These are phyloP conservation scores for Tricholauxania praeusta DNA, from an alignment of 2,888 invertebrate species.

Conservation along the genomic window DNA sequence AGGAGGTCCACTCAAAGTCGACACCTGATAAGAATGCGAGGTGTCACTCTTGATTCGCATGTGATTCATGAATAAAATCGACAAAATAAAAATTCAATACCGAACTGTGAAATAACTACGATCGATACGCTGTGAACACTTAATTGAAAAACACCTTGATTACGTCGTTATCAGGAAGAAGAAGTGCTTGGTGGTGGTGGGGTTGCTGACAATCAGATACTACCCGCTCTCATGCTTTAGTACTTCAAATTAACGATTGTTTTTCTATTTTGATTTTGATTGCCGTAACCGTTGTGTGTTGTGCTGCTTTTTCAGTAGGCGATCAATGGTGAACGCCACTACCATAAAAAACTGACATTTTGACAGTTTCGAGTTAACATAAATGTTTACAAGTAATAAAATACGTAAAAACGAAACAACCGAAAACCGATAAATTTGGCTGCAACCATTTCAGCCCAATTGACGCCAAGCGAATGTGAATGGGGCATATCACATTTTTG, in stretches of 20 bases:
- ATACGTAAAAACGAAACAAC: conserved; percentile 15
- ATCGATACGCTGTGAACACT: not conserved
- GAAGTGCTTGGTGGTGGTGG: not conserved
- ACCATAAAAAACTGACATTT: conserved; percentile 19
- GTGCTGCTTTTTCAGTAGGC: conserved; percentile 19
- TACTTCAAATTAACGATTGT: conserved; percentile 24
- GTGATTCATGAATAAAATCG: conserved; percentile 12
- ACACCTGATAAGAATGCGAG: conserved; percentile 15
- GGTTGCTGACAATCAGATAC: not conserved
- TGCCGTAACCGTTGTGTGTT: not conserved
- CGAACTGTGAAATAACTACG: not conserved
- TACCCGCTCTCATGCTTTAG: conserved; percentile 19
- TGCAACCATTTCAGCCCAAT: conserved; percentile 8
- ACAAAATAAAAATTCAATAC: not conserved
- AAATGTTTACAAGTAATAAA: conserved; percentile 25
- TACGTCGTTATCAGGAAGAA: no score
- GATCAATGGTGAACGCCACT: conserved; percentile 12
- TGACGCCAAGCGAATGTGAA: not conserved
- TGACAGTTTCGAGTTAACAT: conserved; percentile 33
- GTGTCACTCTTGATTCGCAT: not conserved
- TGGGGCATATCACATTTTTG: not conserved
- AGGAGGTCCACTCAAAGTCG: conserved; percentile 7
- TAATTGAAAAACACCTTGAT: not conserved
- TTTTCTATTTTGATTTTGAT: conserved; percentile 20
- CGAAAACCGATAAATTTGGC: conserved; percentile 14